These are phyloP conservation scores for Muraenolepis orangiensis DNA, from an alignment of 2,797 vertebrate species.

Conservation along the genomic window DNA sequence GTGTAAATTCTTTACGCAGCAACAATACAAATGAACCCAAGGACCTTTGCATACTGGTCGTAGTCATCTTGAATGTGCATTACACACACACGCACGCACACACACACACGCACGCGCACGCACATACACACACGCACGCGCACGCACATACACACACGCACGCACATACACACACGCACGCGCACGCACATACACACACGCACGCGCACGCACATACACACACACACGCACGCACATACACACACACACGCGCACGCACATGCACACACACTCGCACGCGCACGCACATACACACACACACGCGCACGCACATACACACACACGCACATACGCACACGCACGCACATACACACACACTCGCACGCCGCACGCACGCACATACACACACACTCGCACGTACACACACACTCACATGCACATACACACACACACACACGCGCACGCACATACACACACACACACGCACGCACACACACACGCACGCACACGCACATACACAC, in stretches of 20 bases:
- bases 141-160: conserved; percentile 13
- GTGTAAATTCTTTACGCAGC: conserved; percentile 20
- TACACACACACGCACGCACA: conserved; percentile 16
- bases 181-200: conserved; percentile 15
- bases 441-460: conserved; percentile 13
- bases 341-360: conserved; percentile 16
- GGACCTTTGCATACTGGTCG: background rate
- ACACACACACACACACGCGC: conserved; percentile 18
- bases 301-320: conserved; percentile 16
- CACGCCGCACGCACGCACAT: background rate
- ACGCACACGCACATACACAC: conserved; percentile 16
- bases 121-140: conserved; percentile 16
- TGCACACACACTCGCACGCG: conserved; percentile 20
- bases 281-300: conserved; percentile 13
- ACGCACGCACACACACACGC: conserved; percentile 9
- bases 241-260: background rate
- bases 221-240: conserved; percentile 18
- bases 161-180: conserved; percentile 17
- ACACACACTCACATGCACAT: conserved; percentile 9
- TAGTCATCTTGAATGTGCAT: background rate
- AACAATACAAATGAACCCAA: conserved; percentile 25
- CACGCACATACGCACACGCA: too few relatives aligned
- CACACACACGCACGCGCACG: background rate
- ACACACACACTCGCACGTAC: conserved; percentile 23
- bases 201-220: conserved; percentile 16